Conservation (phyloP, 2,113 vertebrate genomes). For the Tachysurus fulvidraco region DNA sequence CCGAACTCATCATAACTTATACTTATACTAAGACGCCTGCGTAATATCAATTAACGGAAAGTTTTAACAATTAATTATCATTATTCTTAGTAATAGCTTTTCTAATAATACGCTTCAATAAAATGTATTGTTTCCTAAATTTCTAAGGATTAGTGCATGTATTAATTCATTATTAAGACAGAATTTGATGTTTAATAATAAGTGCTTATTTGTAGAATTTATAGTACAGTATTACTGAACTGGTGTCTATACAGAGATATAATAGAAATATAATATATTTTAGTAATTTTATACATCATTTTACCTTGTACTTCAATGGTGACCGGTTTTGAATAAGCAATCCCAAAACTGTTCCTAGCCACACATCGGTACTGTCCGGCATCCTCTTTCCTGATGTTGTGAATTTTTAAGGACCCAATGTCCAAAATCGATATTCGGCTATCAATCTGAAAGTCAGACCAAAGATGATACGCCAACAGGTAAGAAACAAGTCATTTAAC, state of each 20-base stretch:
- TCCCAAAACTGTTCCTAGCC: constrained; percentile 94
- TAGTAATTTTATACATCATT: constrained; percentile 26
- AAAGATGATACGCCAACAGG: not conserved
- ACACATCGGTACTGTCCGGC: constrained; percentile 92
- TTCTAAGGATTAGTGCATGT: not conserved
- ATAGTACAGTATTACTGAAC: not conserved
- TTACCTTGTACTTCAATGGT: constrained; percentile 90
- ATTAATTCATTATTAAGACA: not conserved
- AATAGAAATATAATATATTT: too few species aligned
- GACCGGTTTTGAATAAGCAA: constrained; percentile 86
- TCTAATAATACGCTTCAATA: not conserved
- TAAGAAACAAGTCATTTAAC: not conserved
- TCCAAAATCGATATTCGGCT: constrained; percentile 87
- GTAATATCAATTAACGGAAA: not conserved
- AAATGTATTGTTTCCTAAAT: not conserved
- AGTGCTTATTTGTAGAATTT: not conserved
- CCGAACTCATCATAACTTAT: not conserved
- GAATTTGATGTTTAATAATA: not conserved
- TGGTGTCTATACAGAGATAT: not conserved
- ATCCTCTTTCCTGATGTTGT: constrained; percentile 90
- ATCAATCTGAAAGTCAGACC: constrained; percentile 73
- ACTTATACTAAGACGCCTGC: not conserved
- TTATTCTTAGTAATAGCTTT: not conserved
- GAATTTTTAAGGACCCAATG: constrained; percentile 91
- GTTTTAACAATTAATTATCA: not conserved